These are phyloP conservation scores for Eolophus roseicapilla DNA, from an alignment of 2,113 vertebrate species.

Conservation along the genomic window DNA sequence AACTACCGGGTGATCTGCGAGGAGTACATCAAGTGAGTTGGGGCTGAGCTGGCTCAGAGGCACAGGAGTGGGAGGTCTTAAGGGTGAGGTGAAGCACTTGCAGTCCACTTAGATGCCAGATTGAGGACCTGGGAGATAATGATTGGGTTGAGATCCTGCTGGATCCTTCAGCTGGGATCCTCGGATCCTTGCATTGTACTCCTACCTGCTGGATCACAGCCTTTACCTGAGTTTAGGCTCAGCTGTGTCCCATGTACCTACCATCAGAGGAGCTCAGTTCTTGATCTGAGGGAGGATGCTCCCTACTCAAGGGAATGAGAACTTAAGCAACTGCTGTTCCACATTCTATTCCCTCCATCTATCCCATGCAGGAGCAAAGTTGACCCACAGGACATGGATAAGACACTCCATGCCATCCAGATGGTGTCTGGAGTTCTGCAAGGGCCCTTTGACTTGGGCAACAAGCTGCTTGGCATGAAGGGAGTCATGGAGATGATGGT, in stretches of 20 bases:
- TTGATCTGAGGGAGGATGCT: accelerated
- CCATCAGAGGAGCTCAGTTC: background rate
- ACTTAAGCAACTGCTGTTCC: background rate
- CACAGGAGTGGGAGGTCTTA: background rate
- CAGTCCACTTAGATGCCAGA: background rate
- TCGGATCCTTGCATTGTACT: background rate
- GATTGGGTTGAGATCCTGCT: background rate
- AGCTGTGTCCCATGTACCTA: background rate
- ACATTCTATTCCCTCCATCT: background rate
- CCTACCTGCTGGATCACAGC: background rate
- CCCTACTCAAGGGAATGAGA: background rate
- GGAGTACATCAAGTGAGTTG: constrained; percentile 88
- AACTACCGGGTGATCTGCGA: constrained; percentile 89
- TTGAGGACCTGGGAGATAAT: background rate
- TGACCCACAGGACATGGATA: constrained; percentile 96
- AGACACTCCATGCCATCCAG: constrained; percentile 93
- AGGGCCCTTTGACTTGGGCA: constrained; percentile 94
- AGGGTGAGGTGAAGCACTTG: background rate
- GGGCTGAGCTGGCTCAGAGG: background rate
- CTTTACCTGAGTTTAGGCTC: background rate
- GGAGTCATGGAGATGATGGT: constrained; percentile 99
- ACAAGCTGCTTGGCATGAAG: constrained; percentile 85
- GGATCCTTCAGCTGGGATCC: background rate
- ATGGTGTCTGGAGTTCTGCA: constrained; percentile 91
- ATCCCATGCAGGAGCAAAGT: constrained; percentile 84